These are phyloP conservation scores for Spisula solida DNA, from an alignment of 2,888 invertebrate species.

Conservation along the genomic window DNA sequence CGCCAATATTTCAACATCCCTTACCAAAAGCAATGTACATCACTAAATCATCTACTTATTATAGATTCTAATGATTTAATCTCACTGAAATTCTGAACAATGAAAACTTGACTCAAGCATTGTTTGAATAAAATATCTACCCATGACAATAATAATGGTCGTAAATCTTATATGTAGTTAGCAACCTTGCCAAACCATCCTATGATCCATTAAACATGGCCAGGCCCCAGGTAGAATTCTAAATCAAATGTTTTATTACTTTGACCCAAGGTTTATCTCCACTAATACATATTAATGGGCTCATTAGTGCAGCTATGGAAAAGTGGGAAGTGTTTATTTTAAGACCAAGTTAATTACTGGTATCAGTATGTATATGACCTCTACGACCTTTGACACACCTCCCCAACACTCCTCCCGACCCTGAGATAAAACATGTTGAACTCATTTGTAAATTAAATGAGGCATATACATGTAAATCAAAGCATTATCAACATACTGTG, in stretches of 20 bases:
- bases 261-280: slow-evolving; percentile 55
- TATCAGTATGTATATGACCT: slow-evolving; percentile 45
- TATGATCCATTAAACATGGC: background rate
- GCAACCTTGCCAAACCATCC: slow-evolving; percentile 5
- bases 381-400: slow-evolving; percentile 26
- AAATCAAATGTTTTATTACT: slow-evolving; percentile 45
- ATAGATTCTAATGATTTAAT: too few relatives aligned
- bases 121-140: background rate
- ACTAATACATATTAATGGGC: slow-evolving; percentile 50
- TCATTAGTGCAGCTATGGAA: slow-evolving; percentile 48
- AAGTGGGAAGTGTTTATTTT: slow-evolving; percentile 22
- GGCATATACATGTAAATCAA: background rate
- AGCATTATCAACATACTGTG: background rate
- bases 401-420: background rate
- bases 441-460: slow-evolving; percentile 25
- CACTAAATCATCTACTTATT: too few relatives aligned
- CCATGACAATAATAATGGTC: background rate
- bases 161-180: background rate
- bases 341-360: slow-evolving; percentile 35
- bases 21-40: too few relatives aligned
- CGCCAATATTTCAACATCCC: too few relatives aligned
- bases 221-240: background rate
- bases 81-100: too few relatives aligned
- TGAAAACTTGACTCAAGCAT: background rate
- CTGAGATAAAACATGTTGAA: slow-evolving; percentile 24